Evolutionary conservation across 2,797 vertebrate genomes (phyloP).

Genomic region (Arnoldichthys spilopterus): DNA sequence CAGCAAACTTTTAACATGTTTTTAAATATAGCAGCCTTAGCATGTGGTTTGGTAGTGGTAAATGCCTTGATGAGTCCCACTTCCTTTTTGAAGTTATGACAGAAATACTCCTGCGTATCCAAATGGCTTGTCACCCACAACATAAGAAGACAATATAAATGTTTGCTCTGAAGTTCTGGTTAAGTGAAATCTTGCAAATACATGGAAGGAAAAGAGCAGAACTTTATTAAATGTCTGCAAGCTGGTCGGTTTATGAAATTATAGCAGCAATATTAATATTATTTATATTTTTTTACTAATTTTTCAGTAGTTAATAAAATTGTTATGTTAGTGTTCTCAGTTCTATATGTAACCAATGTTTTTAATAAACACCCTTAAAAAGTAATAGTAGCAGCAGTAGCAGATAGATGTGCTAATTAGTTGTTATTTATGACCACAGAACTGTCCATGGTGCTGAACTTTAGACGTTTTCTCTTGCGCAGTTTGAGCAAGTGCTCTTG

Average conservation of each 20-base stretch:
- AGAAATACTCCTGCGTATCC: neutral
- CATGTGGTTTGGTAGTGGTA: neutral
- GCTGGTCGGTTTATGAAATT: neutral
- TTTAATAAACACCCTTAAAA: too few relatives aligned
- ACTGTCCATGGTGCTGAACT: constrained; percentile 5
- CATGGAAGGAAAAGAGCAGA: neutral
- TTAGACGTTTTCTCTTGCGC: neutral
- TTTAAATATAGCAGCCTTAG: too few relatives aligned
- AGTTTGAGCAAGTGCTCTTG: neutral
- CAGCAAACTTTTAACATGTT: too few relatives aligned
- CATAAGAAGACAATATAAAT: neutral
- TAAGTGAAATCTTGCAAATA: neutral
- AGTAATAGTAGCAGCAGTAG: neutral
- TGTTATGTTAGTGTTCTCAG: too few relatives aligned
- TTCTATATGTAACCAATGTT: too few relatives aligned
- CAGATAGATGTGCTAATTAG: neutral
- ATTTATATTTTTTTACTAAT: neutral
- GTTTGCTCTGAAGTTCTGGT: neutral
- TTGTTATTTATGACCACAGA: neutral
- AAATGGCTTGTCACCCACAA: too few relatives aligned
- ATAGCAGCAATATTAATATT: neutral
- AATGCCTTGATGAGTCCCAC: neutral
- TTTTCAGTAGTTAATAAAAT: too few relatives aligned
- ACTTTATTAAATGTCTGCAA: neutral
- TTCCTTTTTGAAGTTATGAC: neutral